phyloP scores from a whole-genome alignment of 2,888 invertebrate species.

The Aricia artaxerxes region DNA sequence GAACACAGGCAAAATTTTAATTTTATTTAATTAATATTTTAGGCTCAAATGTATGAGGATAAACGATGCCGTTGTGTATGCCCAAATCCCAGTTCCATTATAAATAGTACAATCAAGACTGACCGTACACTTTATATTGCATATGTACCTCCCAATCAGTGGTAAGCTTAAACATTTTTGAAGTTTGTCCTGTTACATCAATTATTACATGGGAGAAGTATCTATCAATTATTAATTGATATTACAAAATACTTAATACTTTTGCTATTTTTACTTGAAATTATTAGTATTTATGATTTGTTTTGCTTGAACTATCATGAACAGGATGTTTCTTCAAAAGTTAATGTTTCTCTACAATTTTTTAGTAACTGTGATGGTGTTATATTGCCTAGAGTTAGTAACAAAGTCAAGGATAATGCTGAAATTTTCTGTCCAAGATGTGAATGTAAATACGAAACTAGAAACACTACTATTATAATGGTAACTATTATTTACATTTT shows the following conservation, averaged over 20 bases:
- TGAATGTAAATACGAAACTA: slow-evolving; percentile 94
- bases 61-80: slow-evolving; percentile 91
- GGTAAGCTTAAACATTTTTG: slow-evolving; percentile 64
- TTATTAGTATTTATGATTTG: background rate
- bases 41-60: slow-evolving; percentile 88
- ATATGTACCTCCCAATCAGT: slow-evolving; percentile 87
- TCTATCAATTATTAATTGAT: background rate
- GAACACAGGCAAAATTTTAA: too few species aligned
- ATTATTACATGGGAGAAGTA: background rate
- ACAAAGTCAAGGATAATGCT: slow-evolving; percentile 85
- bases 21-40: slow-evolving; percentile 17
- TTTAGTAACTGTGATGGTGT: slow-evolving; percentile 89
- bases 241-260: too few species aligned
- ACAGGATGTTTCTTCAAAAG: background rate
- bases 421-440: slow-evolving; percentile 92
- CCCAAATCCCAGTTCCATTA: slow-evolving; percentile 85
- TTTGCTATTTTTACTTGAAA: too few species aligned
- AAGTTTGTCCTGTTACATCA: background rate
- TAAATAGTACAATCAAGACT: slow-evolving; percentile 70
- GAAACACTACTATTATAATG: slow-evolving; percentile 95
- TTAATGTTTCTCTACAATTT: background rate
- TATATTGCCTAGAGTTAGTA: slow-evolving; percentile 83
- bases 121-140: slow-evolving; percentile 85
- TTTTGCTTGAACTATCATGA: background rate
- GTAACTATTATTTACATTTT: slow-evolving; percentile 59